Percentiles rank a stretch among this genome's conserved stretches.
phyloP scores from a whole-genome alignment of 2,797 vertebrate genomes.

The Pelodytes ibericus region DNA sequence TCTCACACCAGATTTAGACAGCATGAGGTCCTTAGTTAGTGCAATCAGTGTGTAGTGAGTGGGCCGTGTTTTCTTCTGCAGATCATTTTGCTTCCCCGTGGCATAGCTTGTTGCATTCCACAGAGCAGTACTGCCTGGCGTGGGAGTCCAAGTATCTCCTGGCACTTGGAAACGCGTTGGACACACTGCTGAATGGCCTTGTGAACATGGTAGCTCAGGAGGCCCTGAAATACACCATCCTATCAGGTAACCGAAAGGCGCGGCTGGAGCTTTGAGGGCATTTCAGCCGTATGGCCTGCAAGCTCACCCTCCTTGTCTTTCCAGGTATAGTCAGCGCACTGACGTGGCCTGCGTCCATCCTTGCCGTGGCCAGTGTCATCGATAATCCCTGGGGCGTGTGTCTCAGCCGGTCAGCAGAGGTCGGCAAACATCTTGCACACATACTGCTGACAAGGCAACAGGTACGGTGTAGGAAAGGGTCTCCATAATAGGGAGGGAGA shows the following conservation, averaged over 20 bases:
- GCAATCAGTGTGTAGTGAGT: background rate
- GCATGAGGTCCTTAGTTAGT: too few relatives aligned
- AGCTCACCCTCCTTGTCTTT: background rate
- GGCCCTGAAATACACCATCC: constrained; percentile 92
- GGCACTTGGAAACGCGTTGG: constrained; percentile 86
- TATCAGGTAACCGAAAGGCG: constrained; percentile 91
- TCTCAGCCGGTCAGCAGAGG: constrained; percentile 90
- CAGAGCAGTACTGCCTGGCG: constrained; percentile 92
- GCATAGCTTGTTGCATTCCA: constrained; percentile 80
- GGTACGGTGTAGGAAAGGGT: constrained; percentile 75
- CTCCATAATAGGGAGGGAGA: too few relatives aligned
- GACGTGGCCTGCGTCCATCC: constrained; percentile 88
- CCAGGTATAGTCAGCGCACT: constrained; percentile 90
- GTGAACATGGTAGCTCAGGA: constrained; percentile 94
- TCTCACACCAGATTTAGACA: background rate
- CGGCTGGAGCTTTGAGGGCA: background rate
- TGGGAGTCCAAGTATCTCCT: constrained; percentile 95
- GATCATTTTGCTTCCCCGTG: constrained; percentile 89
- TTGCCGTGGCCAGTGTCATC: constrained; percentile 88
- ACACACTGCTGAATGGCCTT: constrained; percentile 87
- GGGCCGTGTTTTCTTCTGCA: constrained; percentile 37
- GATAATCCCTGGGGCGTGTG: constrained; percentile 98
- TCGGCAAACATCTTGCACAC: constrained; percentile 93
- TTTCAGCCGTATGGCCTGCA: background rate
- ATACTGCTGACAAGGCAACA: constrained; percentile 88